Conservation (phyloP, 2,797 vertebrate species). For the Dicrostonyx torquatus region DNA sequence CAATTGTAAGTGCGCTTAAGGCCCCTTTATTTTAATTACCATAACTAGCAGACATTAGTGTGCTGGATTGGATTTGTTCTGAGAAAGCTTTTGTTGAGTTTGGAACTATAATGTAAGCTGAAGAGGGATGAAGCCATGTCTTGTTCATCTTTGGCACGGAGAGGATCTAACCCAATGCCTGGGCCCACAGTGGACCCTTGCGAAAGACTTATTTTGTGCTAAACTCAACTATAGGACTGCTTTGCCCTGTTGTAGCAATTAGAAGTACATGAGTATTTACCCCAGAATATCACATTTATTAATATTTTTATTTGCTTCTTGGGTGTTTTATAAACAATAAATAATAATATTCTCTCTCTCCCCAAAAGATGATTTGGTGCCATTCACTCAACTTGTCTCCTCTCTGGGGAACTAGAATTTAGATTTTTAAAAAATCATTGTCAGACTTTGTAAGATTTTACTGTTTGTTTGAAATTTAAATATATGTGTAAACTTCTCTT, state of each 20-base stretch:
- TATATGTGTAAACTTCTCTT: not conserved
- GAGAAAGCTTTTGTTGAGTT: slow-evolving; percentile 55
- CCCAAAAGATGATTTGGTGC: not conserved
- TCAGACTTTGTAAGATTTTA: not conserved
- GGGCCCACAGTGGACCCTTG: not conserved
- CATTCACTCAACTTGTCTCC: slow-evolving; percentile 5
- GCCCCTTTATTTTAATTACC: slow-evolving; percentile 53
- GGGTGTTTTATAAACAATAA: slow-evolving; percentile 36
- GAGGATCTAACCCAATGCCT: not conserved
- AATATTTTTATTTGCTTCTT: slow-evolving; percentile 26
- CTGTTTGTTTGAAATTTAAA: not conserved
- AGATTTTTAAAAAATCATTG: not conserved
- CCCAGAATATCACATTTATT: not conserved
- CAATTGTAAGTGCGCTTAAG: slow-evolving; percentile 2
- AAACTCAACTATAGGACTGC: not conserved
- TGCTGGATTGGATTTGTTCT: slow-evolving; percentile 51
- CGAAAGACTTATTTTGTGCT: not conserved
- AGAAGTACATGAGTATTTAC: not conserved
- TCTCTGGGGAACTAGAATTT: not conserved
- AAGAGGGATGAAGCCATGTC: not conserved
- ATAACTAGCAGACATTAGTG: slow-evolving; percentile 28
- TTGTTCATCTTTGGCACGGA: not conserved
- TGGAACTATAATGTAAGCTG: slow-evolving; percentile 44
- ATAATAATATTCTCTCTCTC: not conserved
- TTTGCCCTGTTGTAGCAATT: not conserved